phyloP scores from a whole-genome alignment of 2,888 invertebrate genomes.

The Eulithis prunata region DNA sequence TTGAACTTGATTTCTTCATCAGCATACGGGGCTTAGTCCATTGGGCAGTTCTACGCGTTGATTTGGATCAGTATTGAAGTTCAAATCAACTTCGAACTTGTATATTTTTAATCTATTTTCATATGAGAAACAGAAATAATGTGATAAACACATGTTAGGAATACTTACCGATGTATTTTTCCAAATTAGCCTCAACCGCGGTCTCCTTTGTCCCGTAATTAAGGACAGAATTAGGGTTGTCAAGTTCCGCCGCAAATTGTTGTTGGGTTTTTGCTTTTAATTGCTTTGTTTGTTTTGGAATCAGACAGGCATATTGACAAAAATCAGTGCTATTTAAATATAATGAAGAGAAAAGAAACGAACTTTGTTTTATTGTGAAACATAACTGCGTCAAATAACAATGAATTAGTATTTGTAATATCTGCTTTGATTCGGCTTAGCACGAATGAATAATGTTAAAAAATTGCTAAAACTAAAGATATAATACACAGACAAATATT shows the following conservation, averaged over 20 bases:
- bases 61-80: no score
- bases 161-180: constrained; percentile 44
- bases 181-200: constrained; percentile 39
- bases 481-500: no score
- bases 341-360: no score
- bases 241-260: constrained; percentile 26
- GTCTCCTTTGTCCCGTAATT: constrained; percentile 42
- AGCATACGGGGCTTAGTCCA: no score
- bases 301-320: constrained; percentile 16
- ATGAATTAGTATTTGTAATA: no score
- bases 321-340: constrained; percentile 8
- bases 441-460: no score
- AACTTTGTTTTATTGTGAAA: no score
- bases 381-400: no score
- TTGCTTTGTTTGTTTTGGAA: constrained; percentile 31
- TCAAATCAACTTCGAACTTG: background rate
- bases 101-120: constrained; percentile 1
- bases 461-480: no score
- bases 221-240: constrained; percentile 43
- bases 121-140: constrained; percentile 19
- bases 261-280: constrained; percentile 30
- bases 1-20: no score
- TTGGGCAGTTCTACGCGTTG: no score
- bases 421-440: no score
- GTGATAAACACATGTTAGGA: constrained; percentile 34